phyloP scores from a whole-genome alignment of 2,888 invertebrate species.

The Melinaea marsaeus region DNA sequence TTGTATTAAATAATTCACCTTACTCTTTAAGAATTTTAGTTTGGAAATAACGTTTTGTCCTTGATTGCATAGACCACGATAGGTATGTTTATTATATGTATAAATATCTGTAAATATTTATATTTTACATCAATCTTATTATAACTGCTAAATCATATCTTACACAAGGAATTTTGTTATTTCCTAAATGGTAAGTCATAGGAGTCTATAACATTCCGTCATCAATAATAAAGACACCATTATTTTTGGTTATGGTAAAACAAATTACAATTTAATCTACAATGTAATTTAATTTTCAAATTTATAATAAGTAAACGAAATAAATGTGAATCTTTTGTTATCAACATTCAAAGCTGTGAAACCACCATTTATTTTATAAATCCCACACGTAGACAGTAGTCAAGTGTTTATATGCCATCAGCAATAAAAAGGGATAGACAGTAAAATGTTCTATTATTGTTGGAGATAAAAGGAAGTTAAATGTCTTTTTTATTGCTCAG shows the following conservation, averaged over 20 bases:
- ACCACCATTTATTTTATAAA: conserved; percentile 28
- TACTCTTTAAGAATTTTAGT: too few species aligned
- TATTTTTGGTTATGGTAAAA: not conserved
- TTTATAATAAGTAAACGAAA: not conserved
- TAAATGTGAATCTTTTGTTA: conserved; percentile 3
- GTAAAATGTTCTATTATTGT: conserved; percentile 33
- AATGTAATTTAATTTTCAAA: not conserved
- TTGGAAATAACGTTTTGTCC: too few species aligned
- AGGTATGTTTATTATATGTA: too few species aligned
- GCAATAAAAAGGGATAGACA: conserved; percentile 32
- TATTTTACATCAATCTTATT: too few species aligned
- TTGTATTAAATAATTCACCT: too few species aligned
- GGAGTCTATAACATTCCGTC: too few species aligned
- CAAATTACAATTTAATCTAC: not conserved
- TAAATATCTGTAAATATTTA: too few species aligned
- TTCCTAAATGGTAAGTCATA: too few species aligned
- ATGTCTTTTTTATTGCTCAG: conserved; percentile 27
- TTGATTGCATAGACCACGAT: too few species aligned
- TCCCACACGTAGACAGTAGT: conserved; percentile 28
- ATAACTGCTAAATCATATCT: too few species aligned
- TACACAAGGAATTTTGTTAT: too few species aligned
- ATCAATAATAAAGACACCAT: too few species aligned
- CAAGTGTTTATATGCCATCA: conserved; percentile 33
- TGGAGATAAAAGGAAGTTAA: conserved; percentile 30
- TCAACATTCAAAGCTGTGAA: conserved; percentile 24